phyloP scores from a whole-genome alignment of 1,140 invertebrate species.

The Zophobas morio region DNA sequence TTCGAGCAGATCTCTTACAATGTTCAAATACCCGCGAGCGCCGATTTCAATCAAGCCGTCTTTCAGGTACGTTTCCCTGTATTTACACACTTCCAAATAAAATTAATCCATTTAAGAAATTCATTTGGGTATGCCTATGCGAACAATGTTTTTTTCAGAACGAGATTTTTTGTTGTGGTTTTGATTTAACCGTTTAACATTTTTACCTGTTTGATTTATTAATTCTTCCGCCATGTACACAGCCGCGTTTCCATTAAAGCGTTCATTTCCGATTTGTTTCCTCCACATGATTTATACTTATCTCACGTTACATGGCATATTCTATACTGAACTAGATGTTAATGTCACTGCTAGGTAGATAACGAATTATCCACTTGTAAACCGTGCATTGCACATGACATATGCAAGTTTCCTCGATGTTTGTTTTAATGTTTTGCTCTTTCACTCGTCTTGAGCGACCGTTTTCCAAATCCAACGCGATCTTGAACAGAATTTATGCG shows the following conservation, averaged over 20 bases:
- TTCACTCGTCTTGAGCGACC: conserved; percentile 9
- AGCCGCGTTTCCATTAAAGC: background rate
- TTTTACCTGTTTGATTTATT: conserved; percentile 9
- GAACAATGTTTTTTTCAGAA: background rate
- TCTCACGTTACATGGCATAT: conserved; percentile 33
- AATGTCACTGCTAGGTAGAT: conserved; percentile 42
- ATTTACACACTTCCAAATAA: background rate
- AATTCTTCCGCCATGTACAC: background rate
- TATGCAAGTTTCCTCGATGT: conserved; percentile 43
- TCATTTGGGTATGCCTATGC: background rate
- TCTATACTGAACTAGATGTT: conserved; percentile 37
- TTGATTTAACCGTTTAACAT: conserved; percentile 18
- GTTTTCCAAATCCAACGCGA: background rate
- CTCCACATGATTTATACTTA: conserved; percentile 17
- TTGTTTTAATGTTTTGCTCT: conserved; percentile 28
- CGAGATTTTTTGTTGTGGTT: background rate
- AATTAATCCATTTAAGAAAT: conserved; percentile 14
- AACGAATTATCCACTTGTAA: conserved; percentile 37
- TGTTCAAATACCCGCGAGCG: conserved; percentile 80
- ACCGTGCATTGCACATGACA: conserved; percentile 44
- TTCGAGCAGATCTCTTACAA: conserved; percentile 88
- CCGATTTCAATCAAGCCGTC: conserved; percentile 72
- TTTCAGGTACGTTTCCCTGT: conserved; percentile 73
- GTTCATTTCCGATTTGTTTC: conserved; percentile 18
- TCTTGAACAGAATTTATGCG: conserved; percentile 2